phyloP scores from a whole-genome alignment of 1,140 invertebrate species.

The Sarcophaga bullata region DNA sequence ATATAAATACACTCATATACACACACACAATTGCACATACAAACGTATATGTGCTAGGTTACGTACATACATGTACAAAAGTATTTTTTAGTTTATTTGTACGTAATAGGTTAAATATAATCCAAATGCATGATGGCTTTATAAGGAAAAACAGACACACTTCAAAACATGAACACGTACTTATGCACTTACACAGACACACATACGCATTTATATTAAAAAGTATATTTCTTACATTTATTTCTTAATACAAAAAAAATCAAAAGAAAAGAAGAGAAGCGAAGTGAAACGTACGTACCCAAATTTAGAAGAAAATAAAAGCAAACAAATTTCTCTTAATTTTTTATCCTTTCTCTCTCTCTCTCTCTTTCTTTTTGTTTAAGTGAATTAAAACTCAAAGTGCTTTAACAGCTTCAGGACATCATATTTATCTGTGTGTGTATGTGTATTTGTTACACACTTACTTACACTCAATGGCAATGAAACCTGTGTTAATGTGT shows the following conservation, averaged over 20 bases:
- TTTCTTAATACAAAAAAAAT: not conserved
- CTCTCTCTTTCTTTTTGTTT: not conserved
- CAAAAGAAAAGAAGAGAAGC: not conserved
- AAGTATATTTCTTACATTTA: not conserved
- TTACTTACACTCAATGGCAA: no score
- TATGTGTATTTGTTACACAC: no score
- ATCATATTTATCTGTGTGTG: conserved; percentile 8
- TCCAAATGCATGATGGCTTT: not conserved
- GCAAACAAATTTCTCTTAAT: not conserved
- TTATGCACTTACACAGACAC: not conserved
- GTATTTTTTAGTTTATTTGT: not conserved
- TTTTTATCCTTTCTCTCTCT: no score
- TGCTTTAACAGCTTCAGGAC: conserved; percentile 27
- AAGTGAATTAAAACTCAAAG: conserved; percentile 33
- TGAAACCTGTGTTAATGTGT: no score
- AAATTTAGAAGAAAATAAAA: not conserved
- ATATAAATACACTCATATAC: not conserved
- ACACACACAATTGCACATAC: not conserved
- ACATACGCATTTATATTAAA: not conserved
- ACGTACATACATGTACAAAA: not conserved
- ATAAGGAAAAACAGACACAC: not conserved
- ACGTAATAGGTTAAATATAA: conserved; percentile 8
- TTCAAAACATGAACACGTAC: no score
- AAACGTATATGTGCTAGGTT: not conserved
- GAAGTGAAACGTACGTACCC: no score